Percentiles rank a stretch among this genome's conserved stretches.
Evolutionary conservation across 1,140 invertebrate species (phyloP).

Genomic region (Piezodorus guildinii): DNA sequence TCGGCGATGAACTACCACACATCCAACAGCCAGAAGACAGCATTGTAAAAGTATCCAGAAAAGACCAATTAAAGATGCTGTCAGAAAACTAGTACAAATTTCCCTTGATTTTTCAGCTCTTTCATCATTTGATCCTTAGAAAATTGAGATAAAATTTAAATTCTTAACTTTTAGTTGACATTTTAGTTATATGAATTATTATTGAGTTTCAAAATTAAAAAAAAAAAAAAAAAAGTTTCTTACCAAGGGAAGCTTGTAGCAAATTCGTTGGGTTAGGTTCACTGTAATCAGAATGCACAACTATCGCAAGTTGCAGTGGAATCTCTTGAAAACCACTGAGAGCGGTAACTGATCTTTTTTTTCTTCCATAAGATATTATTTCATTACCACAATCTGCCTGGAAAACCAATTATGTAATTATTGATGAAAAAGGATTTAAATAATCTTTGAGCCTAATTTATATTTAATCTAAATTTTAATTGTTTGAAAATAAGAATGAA

Average conservation of each 20-base stretch:
- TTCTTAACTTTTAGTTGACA: too few relatives aligned
- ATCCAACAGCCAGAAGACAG: constrained; percentile 11
- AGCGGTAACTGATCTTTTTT: constrained; percentile 19
- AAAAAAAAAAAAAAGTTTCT: too few relatives aligned
- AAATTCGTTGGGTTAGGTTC: not conserved
- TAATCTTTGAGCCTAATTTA: not conserved
- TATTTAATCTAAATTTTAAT: not conserved
- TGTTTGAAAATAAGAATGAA: constrained; percentile 1
- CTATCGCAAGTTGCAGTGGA: constrained; percentile 34
- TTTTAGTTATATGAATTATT: too few relatives aligned
- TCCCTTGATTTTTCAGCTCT: not conserved
- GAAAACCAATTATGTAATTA: not conserved
- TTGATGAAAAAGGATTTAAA: not conserved
- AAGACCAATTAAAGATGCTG: constrained; percentile 6
- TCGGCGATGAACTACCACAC: constrained; percentile 1
- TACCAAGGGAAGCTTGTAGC: not conserved
- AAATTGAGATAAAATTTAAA: too few relatives aligned
- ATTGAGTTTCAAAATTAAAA: too few relatives aligned
- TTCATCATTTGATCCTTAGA: not conserved
- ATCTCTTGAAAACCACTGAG: constrained; percentile 30
- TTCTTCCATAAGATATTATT: constrained; percentile 32
- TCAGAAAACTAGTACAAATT: constrained; percentile 15
- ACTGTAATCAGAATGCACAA: constrained; percentile 29
- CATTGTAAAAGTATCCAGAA: constrained; percentile 18
- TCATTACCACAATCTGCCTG: constrained; percentile 33